Conservation (phyloP, 1,140 invertebrate genomes). For the Contarinia nasturtii region DNA sequence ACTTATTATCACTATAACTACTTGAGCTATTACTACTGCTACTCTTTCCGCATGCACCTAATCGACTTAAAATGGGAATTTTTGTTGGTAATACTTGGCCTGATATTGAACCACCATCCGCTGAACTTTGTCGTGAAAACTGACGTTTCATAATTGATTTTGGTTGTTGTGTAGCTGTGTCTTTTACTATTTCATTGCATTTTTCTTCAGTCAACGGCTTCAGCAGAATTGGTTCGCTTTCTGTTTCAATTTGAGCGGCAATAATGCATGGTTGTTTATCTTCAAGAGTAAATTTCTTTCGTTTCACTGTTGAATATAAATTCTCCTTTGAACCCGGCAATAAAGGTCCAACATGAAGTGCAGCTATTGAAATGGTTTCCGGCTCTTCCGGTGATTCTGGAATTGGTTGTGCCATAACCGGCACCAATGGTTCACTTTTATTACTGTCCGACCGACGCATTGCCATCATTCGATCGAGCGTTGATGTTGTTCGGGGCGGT, state of each 20-base stretch:
- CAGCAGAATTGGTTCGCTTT: not conserved
- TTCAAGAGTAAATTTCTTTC: not conserved
- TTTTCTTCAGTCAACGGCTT: not conserved
- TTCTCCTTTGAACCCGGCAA: constrained; percentile 19
- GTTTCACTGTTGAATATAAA: constrained; percentile 7
- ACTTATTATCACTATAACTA: not conserved
- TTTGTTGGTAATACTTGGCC: not conserved
- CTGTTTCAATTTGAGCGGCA: not conserved
- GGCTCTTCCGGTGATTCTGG: constrained; percentile 22
- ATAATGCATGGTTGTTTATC: not conserved
- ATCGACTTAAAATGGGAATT: not conserved
- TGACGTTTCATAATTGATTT: not conserved
- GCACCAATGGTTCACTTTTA: constrained; percentile 22
- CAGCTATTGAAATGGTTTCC: constrained; percentile 24
- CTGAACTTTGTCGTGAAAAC: not conserved
- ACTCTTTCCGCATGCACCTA: not conserved
- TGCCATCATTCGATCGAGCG: constrained; percentile 26
- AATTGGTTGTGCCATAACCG: constrained; percentile 25
- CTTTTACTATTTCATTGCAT: not conserved
- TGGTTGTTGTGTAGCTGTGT: not conserved
- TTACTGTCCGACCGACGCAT: constrained; percentile 13
- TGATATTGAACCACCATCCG: not conserved
- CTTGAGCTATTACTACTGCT: not conserved
- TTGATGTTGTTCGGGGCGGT: constrained; percentile 38
- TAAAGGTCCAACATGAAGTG: constrained; percentile 29